Evolutionary conservation across 1,140 invertebrate species (phyloP).

Genomic region (Drosophila kohkoa): DNA sequence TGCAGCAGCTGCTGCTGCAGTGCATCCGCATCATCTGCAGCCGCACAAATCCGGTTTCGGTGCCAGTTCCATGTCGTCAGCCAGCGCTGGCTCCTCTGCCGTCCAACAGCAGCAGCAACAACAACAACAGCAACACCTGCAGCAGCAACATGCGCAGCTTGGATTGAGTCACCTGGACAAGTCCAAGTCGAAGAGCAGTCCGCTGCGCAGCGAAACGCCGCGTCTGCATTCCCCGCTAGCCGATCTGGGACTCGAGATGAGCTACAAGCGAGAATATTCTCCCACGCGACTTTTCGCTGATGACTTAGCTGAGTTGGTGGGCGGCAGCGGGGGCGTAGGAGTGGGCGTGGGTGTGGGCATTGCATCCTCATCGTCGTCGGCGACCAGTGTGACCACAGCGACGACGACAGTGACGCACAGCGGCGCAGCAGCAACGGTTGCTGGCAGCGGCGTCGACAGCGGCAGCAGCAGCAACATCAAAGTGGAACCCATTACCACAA

Average conservation of each 20-base stretch:
- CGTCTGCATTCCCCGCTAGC: conserved; percentile 86
- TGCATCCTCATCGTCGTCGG: conserved; percentile 52
- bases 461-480: conserved; percentile 79
- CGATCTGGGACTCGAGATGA: conserved; percentile 88
- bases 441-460: conserved; percentile 19
- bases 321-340: conserved; percentile 29
- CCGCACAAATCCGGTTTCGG: conserved; percentile 68
- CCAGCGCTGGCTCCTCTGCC: conserved; percentile 38
- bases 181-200: conserved; percentile 85
- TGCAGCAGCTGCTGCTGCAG: conserved; percentile 77
- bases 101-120: conserved; percentile 52
- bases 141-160: conserved; percentile 45
- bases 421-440: conserved; percentile 1
- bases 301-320: conserved; percentile 85
- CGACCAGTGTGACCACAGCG: conserved; percentile 36
- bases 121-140: conserved; percentile 39
- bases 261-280: conserved; percentile 88
- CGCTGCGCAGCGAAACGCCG: conserved; percentile 86
- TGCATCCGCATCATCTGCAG: conserved; percentile 55
- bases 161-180: conserved; percentile 30
- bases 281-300: conserved; percentile 88
- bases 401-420: conserved; percentile 23
- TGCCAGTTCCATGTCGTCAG: conserved; percentile 63
- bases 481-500: conserved; percentile 86
- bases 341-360: neutral